Base-by-base conservation (phyloP, 2,888 invertebrate genomes). In the Synergus gifuensis region DNA sequence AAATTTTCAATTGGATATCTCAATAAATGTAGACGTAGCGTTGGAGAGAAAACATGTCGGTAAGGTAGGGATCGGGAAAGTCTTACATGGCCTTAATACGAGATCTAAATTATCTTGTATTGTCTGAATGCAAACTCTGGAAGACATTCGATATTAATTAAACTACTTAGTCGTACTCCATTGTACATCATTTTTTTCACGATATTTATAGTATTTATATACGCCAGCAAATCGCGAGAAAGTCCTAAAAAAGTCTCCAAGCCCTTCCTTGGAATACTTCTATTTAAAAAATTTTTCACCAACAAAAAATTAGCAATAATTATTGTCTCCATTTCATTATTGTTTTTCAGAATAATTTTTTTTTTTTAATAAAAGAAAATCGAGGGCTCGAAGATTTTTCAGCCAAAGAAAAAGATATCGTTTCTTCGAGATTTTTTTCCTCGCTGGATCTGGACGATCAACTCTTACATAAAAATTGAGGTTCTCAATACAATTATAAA, bases 401-500 rank as follows among this genome's bases (percentile, higher is more conserved):
- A 46, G 4, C 46, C 46, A 46, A 14, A 46, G 36, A 36, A 36
- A 36, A 36, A 58, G 12, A 14, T 62, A 12, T 62, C 11, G 4
- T 14, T 40, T 42, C 11, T 40, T 40, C 4, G 11, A n/a, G 4
- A 42, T 16, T 67, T n/a, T 46, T 44, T 42, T 67, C 22, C 44
- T 44, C 44, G 44, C 18, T 44, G 44, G 14, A 28, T 60, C 76
- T 76, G 67, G 77, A 67, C 78, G 77, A 82, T 79, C 79, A 83
- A 85, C 83, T 81, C 81, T 82, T 81, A 84, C 81, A 83, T 86
- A 85, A 82, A 88, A 89, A 85, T 86, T 83, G 85, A 84, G 80
- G 81, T 83, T 76, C 83, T 85, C 81, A 85, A 86, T 87, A 86
- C 85, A 87, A 86, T 90, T 91, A 91, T 89, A 90, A 91, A 91